Percentiles rank a stretch among this genome's conserved stretches.
Conservation (phyloP, 2,888 invertebrate species). For the Rotaria socialis region DNA sequence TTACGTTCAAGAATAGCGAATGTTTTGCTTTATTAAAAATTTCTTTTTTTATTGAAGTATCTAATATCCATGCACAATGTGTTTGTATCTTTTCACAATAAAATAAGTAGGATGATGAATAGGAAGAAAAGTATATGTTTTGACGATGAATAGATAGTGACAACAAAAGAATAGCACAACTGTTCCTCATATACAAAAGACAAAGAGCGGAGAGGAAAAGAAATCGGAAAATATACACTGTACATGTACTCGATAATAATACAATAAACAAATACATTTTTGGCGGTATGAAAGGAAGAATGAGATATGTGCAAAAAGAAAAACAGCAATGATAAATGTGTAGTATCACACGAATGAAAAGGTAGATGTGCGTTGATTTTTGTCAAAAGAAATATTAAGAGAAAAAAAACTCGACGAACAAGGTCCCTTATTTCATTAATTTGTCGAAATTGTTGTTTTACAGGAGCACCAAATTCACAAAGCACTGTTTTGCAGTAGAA, state of each 20-base stretch:
- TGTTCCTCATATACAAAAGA: conserved; percentile 18
- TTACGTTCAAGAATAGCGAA: not conserved
- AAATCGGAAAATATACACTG: not conserved
- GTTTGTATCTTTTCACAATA: conserved; percentile 7
- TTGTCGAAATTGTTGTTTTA: not conserved
- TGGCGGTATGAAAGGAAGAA: conserved; percentile 12
- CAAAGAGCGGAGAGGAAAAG: not conserved
- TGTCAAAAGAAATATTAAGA: not conserved
- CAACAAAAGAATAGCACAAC: not conserved
- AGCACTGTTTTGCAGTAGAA: not conserved
- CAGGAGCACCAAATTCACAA: not conserved
- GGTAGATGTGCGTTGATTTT: not conserved
- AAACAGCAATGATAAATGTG: not conserved
- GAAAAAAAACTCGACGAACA: not conserved
- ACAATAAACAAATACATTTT: conserved; percentile 21
- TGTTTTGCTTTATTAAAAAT: not conserved
- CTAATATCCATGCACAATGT: conserved; percentile 19
- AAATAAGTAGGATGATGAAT: conserved; percentile 11
- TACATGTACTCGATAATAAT: not conserved
- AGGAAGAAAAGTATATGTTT: not conserved
- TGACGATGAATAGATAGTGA: not conserved
- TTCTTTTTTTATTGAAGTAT: not conserved
- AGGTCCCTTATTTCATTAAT: not conserved
- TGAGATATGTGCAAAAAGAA: not conserved
- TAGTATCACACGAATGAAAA: not conserved